Percentiles rank a stretch among this genome's conserved stretches.
These are phyloP conservation scores for Blastomussa wellsi DNA, from an alignment of 92 coral and sea anemone genomes.

Conservation along the genomic window DNA sequence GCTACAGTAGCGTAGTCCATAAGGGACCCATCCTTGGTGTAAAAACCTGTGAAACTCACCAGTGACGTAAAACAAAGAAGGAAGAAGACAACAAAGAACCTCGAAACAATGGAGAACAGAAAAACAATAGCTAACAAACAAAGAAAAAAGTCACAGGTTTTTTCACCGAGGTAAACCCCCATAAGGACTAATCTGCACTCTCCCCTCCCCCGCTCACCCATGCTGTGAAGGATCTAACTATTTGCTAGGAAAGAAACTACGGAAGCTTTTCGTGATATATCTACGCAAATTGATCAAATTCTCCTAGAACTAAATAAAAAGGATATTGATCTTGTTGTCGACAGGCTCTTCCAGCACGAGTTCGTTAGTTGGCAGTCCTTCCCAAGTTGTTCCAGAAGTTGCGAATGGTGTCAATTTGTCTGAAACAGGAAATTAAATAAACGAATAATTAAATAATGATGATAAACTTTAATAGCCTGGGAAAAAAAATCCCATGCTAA, in stretches of 20 bases:
- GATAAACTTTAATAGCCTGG: too few relatives aligned
- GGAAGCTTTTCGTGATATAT: background rate
- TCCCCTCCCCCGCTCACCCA: background rate
- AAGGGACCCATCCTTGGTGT: too few relatives aligned
- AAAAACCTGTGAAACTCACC: too few relatives aligned
- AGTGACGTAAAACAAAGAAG: too few relatives aligned
- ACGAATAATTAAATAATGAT: too few relatives aligned
- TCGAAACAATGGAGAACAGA: too few relatives aligned
- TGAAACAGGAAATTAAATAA: slow-evolving; percentile 24
- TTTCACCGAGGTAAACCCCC: too few relatives aligned
- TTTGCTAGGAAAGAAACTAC: background rate
- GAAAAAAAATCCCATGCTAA: too few relatives aligned
- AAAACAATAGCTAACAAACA: too few relatives aligned
- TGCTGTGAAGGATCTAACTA: background rate
- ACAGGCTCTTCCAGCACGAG: slow-evolving; percentile 68
- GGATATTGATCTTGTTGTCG: slow-evolving; percentile 83
- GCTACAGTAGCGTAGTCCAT: too few relatives aligned
- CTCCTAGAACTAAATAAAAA: slow-evolving; percentile 15
- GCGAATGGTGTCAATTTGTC: slow-evolving; percentile 79
- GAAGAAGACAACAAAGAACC: too few relatives aligned
- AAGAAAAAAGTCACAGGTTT: too few relatives aligned
- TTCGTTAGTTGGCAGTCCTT: slow-evolving; percentile 93
- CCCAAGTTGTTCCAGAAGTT: slow-evolving; percentile 78
- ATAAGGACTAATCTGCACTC: background rate
- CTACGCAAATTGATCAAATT: background rate